These are phyloP conservation scores for Nibea albiflora DNA, from an alignment of 2,113 vertebrate genomes.

Conservation along the genomic window DNA sequence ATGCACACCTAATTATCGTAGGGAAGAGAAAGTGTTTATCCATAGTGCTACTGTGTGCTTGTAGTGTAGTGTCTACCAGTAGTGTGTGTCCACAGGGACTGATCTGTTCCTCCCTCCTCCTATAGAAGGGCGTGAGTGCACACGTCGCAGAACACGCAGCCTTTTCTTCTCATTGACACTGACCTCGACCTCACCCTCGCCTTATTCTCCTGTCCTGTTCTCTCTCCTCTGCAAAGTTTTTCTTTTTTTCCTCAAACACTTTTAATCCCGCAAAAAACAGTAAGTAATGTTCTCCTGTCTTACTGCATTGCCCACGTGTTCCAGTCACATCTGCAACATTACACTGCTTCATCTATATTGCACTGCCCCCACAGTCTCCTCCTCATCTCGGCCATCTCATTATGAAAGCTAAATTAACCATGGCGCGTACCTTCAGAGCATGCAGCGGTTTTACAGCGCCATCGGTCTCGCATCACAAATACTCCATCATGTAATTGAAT, in stretches of 20 bases:
- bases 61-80: neutral
- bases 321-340: slow-evolving; percentile 25
- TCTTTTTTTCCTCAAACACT: neutral
- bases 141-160: neutral
- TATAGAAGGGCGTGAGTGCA: neutral
- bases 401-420: slow-evolving; percentile 69
- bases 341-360: slow-evolving; percentile 27
- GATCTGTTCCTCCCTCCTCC: neutral
- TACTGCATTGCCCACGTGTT: neutral
- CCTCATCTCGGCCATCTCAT: slow-evolving; percentile 60
- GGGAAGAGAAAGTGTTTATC: slow-evolving; percentile 16
- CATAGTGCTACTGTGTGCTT: slow-evolving; percentile 16
- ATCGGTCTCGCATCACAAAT: slow-evolving; percentile 70
- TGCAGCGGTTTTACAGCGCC: slow-evolving; percentile 57
- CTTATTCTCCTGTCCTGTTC: neutral
- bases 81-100: neutral
- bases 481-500: slow-evolving; percentile 72
- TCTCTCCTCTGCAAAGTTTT: neutral
- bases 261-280: neutral
- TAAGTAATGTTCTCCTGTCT: neutral
- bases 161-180: slow-evolving; percentile 2
- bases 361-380: slow-evolving; percentile 24
- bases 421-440: slow-evolving; percentile 65
- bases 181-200: slow-evolving; percentile 25
- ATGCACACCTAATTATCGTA: slow-evolving; percentile 17